Evolutionary conservation across 2,888 invertebrate species (phyloP), one percentile per base, ranked within the genome.

Genomic region (Neelides folsomi): DNA sequence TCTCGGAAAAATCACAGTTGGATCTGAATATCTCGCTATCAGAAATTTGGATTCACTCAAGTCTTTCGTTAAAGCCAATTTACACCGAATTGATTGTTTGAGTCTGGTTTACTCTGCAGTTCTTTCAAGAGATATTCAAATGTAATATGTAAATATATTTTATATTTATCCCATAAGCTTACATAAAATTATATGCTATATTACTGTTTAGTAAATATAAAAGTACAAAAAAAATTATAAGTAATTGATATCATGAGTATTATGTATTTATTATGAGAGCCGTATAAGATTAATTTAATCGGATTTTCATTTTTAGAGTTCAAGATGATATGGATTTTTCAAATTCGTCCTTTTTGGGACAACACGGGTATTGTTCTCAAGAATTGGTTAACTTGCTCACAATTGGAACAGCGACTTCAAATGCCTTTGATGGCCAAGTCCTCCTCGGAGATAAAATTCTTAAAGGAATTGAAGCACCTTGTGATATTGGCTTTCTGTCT

Each of bases 371-470:
- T 66, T 74, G 74, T 50, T 71, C 73, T 65, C 73, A 67, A 55
- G 73, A 73, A 65, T 66, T 76, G 44, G 71, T 75, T 10, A 76
- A 76, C 63, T 66, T 76, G 44, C 62, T 75, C 15, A 65, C 74
- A 37, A 71, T 71, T 36, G 75, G 75, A 13, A 66, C 67, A 51
- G 75, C 74, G n/a, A 69, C 71, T 7, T 70, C 72, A n/a, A 73
- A 76, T 66, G 71, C 73, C 1, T 76, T 73, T 68, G 73, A 76
- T 64, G 70, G 72, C 58, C 70, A 71, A 45, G 68, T 72, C 55
- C 69, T 69, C 38, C 66, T 74, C n/a, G 72, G 66, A 41, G 65
- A 60, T n/a, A 66, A 63, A 53, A 69, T 69, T 52, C 67, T 74
- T 41, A 65, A 66, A 49, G 74, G 74, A 12, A 69, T 74, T 37